Conservation (phyloP, 2,797 vertebrate genomes). For the Dryobates pubescens region DNA sequence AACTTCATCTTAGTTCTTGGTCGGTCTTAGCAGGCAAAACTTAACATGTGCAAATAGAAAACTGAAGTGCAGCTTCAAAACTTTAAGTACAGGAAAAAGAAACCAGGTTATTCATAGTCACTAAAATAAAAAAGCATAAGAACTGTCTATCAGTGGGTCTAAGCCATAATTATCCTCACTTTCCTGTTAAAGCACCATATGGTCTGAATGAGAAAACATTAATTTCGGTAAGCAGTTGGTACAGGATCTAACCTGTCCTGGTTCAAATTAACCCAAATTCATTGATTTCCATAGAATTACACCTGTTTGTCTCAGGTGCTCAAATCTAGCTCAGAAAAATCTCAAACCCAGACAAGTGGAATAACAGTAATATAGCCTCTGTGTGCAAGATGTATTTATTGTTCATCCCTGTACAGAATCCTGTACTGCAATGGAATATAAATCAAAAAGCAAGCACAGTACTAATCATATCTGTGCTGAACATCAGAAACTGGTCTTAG, state of each 20-base stretch:
- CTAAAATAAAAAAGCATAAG: neutral
- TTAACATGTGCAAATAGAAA: neutral
- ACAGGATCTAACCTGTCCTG: neutral
- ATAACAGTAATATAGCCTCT: neutral
- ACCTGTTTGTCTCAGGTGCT: neutral
- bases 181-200: neutral
- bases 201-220: neutral
- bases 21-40: neutral
- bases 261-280: neutral
- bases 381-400: neutral
- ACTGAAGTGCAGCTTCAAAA: neutral
- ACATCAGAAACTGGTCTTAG: neutral
- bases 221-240: neutral
- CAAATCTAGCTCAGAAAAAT: neutral
- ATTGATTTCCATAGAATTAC: neutral
- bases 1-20: neutral
- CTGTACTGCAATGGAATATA: neutral
- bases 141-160: neutral
- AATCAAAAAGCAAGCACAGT: neutral
- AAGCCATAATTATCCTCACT: neutral
- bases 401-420: neutral
- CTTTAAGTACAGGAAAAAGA: neutral
- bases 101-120: neutral
- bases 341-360: neutral
- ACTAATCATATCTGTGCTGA: neutral